A percentile compares a stretch with the other conserved stretches of the same genome.
phyloP scores from a whole-genome alignment of 2,113 vertebrate species.

The Romanogobio albipinnatus region DNA sequence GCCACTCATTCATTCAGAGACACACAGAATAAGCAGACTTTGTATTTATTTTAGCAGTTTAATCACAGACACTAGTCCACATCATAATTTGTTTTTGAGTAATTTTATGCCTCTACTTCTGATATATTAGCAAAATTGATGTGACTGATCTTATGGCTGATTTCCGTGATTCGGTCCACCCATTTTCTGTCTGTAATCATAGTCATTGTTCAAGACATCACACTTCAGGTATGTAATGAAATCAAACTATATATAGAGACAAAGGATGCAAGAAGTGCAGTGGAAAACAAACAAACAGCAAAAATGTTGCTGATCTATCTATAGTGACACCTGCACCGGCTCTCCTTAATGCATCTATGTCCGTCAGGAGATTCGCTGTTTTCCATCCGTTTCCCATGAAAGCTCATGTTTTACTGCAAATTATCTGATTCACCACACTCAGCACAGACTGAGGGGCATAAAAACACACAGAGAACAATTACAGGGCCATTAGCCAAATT shows the following conservation, averaged over 20 bases:
- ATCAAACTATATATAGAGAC: not conserved
- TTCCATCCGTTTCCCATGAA: not conserved
- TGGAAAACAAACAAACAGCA: constrained; percentile 9
- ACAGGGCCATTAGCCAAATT: not conserved
- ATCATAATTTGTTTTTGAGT: too few relatives aligned
- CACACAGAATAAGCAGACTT: too few relatives aligned
- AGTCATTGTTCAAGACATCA: not conserved
- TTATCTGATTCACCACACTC: not conserved
- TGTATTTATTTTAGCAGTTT: too few relatives aligned
- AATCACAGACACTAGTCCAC: too few relatives aligned
- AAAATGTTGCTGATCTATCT: not conserved
- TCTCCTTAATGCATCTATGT: not conserved
- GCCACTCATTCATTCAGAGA: too few relatives aligned
- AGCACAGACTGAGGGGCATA: not conserved
- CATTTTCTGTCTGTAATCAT: not conserved
- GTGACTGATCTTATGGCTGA: too few relatives aligned
- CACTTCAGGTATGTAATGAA: not conserved
- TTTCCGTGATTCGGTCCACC: too few relatives aligned
- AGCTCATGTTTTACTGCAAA: not conserved
- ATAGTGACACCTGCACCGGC: not conserved
- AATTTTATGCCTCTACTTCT: too few relatives aligned
- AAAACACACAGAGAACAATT: constrained; percentile 23
- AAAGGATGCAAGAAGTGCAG: not conserved
- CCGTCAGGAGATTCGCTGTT: not conserved
- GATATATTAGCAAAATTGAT: too few relatives aligned